Conservation (phyloP, 2,888 invertebrate species). For the Nymphalis c-album region DNA sequence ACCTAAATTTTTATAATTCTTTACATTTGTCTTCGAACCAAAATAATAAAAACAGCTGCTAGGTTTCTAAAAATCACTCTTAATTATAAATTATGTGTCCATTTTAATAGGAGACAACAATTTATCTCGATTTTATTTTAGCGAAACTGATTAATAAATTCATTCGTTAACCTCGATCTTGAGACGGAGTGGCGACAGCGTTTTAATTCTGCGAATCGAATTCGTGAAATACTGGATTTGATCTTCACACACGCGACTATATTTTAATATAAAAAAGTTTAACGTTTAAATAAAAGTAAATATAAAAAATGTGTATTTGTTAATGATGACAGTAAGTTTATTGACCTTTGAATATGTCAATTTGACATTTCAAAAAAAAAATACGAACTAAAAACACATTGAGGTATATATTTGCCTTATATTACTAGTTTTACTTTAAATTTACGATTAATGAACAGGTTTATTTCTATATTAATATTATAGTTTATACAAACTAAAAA, state of each 20-base stretch:
- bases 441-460: too few species aligned
- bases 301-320: not conserved
- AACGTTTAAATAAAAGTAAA: not conserved
- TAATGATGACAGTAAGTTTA: too few species aligned
- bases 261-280: not conserved
- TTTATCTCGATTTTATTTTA: slow-evolving; percentile 40
- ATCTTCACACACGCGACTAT: not conserved
- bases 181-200: slow-evolving; percentile 45
- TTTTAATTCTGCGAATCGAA: slow-evolving; percentile 19
- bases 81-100: slow-evolving; percentile 39
- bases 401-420: not conserved
- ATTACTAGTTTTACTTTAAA: too few species aligned
- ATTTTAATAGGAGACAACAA: slow-evolving; percentile 39
- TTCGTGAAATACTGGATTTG: slow-evolving; percentile 3
- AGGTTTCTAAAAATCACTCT: slow-evolving; percentile 6
- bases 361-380: too few species aligned
- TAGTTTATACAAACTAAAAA: too few species aligned
- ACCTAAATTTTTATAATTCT: not conserved
- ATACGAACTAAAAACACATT: not conserved
- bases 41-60: not conserved
- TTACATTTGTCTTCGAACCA: slow-evolving; percentile 11
- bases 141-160: slow-evolving; percentile 38
- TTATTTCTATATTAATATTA: too few species aligned
- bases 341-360: too few species aligned
- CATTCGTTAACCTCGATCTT: slow-evolving; percentile 39